These are phyloP conservation scores for Philereme transversata DNA, from an alignment of 2,888 invertebrate genomes.

Conservation along the genomic window DNA sequence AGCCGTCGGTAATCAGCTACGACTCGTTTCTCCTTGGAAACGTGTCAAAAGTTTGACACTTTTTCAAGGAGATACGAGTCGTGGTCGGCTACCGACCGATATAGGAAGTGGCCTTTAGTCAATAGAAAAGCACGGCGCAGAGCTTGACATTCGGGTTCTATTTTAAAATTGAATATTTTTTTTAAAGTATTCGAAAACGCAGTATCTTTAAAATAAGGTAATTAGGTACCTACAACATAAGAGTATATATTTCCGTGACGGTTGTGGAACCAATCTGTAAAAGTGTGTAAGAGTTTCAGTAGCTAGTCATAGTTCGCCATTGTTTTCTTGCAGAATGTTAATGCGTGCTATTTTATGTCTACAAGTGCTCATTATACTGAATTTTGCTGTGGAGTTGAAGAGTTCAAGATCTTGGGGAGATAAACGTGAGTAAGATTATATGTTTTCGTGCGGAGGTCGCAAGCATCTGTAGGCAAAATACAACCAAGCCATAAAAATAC, in stretches of 20 bases:
- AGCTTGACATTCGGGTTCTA: too few relatives aligned
- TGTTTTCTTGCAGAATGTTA: slow-evolving; percentile 55
- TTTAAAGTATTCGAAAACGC: too few relatives aligned
- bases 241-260: background rate
- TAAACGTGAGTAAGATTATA: slow-evolving; percentile 58
- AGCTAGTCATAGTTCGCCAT: background rate
- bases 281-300: slow-evolving; percentile 1
- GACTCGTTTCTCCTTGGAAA: too few relatives aligned
- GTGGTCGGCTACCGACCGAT: too few relatives aligned
- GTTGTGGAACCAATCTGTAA: slow-evolving; percentile 8
- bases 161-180: too few relatives aligned
- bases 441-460: background rate
- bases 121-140: too few relatives aligned
- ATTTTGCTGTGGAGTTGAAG: slow-evolving; percentile 50
- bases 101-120: too few relatives aligned
- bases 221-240: too few relatives aligned
- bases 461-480: background rate
- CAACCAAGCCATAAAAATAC: background rate
- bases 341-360: slow-evolving; percentile 48
- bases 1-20: too few relatives aligned
- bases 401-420: slow-evolving; percentile 55
- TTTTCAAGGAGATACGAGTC: too few relatives aligned
- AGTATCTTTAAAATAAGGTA: too few relatives aligned
- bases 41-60: too few relatives aligned
- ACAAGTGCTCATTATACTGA: slow-evolving; percentile 52